Conservation (phyloP, 2,113 vertebrate genomes). For the Porphyrio hochstetteri region DNA sequence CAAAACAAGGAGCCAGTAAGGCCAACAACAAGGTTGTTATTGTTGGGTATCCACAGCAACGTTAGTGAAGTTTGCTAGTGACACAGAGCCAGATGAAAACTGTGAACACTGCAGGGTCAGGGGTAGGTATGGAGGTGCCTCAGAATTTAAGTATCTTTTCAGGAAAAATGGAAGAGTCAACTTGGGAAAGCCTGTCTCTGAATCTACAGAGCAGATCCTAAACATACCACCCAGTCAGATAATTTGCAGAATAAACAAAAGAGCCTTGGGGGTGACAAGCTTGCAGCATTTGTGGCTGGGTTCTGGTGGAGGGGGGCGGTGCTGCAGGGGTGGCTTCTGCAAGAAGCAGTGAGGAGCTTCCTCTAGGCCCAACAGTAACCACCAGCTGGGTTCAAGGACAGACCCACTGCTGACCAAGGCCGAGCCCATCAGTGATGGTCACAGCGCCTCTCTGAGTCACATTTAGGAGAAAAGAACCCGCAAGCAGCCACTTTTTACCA, state of each 20-base stretch:
- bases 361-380: no score
- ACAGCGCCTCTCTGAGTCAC: no score
- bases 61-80: neutral
- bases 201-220: neutral
- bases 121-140: neutral
- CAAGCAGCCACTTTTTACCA: no score
- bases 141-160: neutral
- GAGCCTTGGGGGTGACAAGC: neutral
- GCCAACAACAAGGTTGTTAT: neutral
- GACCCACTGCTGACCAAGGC: no score
- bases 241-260: neutral
- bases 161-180: neutral
- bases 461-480: no score
- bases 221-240: neutral
- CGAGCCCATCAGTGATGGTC: no score
- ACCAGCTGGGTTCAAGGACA: no score
- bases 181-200: neutral
- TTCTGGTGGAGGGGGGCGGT: no score
- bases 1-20: neutral
- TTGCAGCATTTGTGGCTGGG: accelerated
- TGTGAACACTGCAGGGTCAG: neutral
- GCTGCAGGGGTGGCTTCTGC: no score
- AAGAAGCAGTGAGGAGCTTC: no score
- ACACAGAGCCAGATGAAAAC: neutral
- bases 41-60: neutral